A percentile compares a stretch with the other conserved stretches of the same genome.
Evolutionary conservation across 2,113 vertebrate genomes (phyloP).

Genomic region (Mionectes macconnelli): DNA sequence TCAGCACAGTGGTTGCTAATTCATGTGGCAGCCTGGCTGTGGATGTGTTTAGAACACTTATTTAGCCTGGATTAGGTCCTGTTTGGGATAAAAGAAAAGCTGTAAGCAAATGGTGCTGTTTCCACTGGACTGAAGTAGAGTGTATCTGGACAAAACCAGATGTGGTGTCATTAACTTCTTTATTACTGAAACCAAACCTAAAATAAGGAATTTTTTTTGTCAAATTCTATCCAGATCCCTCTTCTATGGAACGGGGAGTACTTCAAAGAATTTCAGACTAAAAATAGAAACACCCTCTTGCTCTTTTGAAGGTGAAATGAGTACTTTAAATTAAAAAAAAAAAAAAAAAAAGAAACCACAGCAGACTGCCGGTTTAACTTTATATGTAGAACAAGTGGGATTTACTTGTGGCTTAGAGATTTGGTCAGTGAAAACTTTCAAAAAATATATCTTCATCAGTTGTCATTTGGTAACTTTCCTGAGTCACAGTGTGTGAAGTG

Average conservation of each 20-base stretch:
- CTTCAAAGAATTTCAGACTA: constrained; percentile 57
- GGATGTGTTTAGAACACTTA: neutral
- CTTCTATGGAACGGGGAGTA: neutral
- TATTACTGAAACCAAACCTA: constrained; percentile 14
- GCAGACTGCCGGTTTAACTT: neutral
- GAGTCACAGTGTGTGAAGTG: neutral
- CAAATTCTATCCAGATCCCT: constrained; percentile 37
- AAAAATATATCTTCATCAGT: neutral
- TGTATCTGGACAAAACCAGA: neutral
- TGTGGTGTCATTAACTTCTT: constrained; percentile 44
- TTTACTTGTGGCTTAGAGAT: neutral
- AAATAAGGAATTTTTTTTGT: constrained; percentile 29
- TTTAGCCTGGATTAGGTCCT: neutral
- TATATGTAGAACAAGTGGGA: neutral
- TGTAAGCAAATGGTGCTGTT: neutral
- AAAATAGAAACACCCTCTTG: constrained; percentile 44
- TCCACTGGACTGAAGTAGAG: neutral
- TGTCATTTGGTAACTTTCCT: neutral
- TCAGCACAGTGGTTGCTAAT: neutral
- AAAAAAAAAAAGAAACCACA: neutral
- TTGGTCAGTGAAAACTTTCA: neutral
- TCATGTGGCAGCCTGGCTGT: neutral
- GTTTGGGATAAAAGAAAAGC: neutral
- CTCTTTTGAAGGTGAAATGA: constrained; percentile 34
- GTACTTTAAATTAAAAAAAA: neutral